Percentiles rank a stretch among this genome's conserved stretches.
Conservation (phyloP, 2,797 vertebrate genomes). For the Morelia viridis region DNA sequence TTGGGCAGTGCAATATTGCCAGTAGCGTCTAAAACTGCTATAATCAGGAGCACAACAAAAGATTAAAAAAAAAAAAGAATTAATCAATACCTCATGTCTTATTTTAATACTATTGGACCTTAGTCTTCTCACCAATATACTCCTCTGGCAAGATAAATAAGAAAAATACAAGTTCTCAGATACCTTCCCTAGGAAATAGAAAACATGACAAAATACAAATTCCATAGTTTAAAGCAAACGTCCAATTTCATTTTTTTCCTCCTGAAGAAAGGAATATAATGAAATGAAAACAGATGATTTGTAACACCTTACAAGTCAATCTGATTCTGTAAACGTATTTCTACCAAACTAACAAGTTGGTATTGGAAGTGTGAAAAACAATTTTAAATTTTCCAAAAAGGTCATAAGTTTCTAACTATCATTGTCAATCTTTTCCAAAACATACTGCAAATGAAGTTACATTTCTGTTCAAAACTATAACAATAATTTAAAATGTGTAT, state of each 20-base stretch:
- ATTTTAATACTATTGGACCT: constrained; percentile 70
- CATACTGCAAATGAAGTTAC: constrained; percentile 42
- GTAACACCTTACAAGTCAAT: constrained; percentile 58
- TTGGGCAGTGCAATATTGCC: constrained; percentile 62
- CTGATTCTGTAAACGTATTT: constrained; percentile 54
- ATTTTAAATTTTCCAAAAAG: constrained; percentile 60
- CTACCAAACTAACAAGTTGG: constrained; percentile 61
- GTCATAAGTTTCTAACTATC: constrained; percentile 45
- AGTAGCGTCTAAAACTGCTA: constrained; percentile 60
- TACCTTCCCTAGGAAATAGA: constrained; percentile 65
- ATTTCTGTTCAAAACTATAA: constrained; percentile 43
- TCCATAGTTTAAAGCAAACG: constrained; percentile 65
- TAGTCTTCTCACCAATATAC: constrained; percentile 68
- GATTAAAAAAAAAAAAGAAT: constrained; percentile 62
- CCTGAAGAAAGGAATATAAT: constrained; percentile 57
- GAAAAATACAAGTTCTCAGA: constrained; percentile 66
- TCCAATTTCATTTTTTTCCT: constrained; percentile 45
- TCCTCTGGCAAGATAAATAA: constrained; percentile 70
- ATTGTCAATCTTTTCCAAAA: constrained; percentile 61
- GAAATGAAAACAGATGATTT: constrained; percentile 60
- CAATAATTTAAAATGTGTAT: background rate
- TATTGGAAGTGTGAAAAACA: constrained; percentile 63
- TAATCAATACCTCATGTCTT: constrained; percentile 74
- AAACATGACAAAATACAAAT: constrained; percentile 70
- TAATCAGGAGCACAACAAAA: constrained; percentile 63